Evolutionary conservation across 2,888 invertebrate species (phyloP), one percentile per base, ranked within the genome.

Genomic region (Morpho helenor): DNA sequence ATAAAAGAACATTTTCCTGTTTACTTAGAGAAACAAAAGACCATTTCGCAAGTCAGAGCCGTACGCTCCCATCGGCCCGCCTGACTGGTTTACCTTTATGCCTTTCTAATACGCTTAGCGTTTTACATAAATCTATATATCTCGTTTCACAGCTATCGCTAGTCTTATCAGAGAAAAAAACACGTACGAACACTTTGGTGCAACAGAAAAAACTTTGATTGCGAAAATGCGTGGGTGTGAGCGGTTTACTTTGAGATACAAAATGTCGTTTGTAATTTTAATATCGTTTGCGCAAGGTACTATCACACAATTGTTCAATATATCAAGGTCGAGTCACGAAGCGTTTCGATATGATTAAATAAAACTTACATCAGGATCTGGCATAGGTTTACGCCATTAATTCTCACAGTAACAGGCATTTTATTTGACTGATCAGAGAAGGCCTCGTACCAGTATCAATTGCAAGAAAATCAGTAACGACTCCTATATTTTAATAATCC

Each of bases 231-330:
- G 62, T 63, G 49, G 62, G 63, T 63, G 61, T 58, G 52, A 49
- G 49, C 52, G 56, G 54, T 42, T 49, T 52, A 51, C 56, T 56
- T 56, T 53, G 55, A 63, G 58, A 60, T 61, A 53, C 72, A 75
- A 87, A 88, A 87, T 88, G 88, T 82, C 87, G 87, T 76, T 74
- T 73, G 70, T 70, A 64, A 83, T 82, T 84, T 83, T 80, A 83
- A 84, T 84, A 82, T 80, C 74, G 76, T 78, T 79, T 74, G 80
- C 77, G 78, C 77, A 73, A 79, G 72, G 72, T 23, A 39, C 49
- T 40, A 42, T 50, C 40, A 43, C 78, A 70, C 77, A 65, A 81
- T 79, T 82, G 80, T 79, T 76, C 73, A 68, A 72, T 72, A 73
- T 71, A 74, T 74, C 84, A 87, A 85, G 87, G 87, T 77, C 77